Base-by-base conservation (phyloP, 1,140 invertebrate species). In the Nymphalis io region DNA sequence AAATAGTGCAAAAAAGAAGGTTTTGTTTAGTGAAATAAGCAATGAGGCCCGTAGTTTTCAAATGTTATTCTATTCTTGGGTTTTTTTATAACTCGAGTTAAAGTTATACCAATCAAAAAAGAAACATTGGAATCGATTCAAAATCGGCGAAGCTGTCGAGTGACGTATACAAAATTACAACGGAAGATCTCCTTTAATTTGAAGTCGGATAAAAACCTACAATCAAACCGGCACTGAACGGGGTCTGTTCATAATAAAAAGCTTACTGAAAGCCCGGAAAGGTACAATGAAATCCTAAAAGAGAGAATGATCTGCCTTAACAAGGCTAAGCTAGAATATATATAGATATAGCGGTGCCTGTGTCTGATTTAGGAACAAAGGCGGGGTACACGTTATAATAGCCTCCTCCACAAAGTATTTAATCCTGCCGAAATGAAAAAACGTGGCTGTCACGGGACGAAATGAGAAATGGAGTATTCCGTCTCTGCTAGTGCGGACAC, bases 381-480 rank as follows among this genome's bases (percentile, higher is more conserved):
- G 59, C 23, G 57, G 33, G 27, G 51, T 27, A 60, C 53, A 21
- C 40, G 39, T 44, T 40, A 60, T 60, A 44, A 44, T 44, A n/a
- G 59, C 40, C 39, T 42, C 40, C 59, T 12, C 53, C 55, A 33
- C 57, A 27, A 60, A 68, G 66, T 68, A 61, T 68, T 68, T 61
- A 68, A 68, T 60, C 59, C 58, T 38, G 66, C 44, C 38, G 21
- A 68, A 68, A 68, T 68, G 66, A 68, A 68, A 61, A 68, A 68
- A 61, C 48, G 46, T n/a, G 16, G 46, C 15, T 59, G 64, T 42
- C 42, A 42, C 42, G 58, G 21, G 33, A 42, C 33, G 20, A 20
- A 57, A 39, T 57, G 62, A 57, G 51, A 55, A 55, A 55, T 55
- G 48, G 48, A 53, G 51, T 48, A 18, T 55, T 55, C 21, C 51